These are phyloP conservation scores for Panopea generosa DNA, from an alignment of 2,888 invertebrate species.

Conservation along the genomic window DNA sequence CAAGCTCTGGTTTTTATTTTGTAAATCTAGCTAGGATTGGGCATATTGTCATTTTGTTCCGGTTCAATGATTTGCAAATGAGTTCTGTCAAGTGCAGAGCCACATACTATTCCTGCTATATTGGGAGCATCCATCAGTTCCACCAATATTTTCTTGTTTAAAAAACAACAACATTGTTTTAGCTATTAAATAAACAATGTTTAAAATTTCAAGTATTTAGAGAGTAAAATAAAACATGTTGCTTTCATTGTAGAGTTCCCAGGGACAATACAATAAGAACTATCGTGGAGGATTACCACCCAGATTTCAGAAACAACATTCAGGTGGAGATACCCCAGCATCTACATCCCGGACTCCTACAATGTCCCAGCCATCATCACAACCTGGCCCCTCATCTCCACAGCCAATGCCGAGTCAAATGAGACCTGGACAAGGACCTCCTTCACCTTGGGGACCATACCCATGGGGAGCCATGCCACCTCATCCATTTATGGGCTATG, in stretches of 20 bases:
- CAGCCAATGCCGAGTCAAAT: slow-evolving; percentile 74
- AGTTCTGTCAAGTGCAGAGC: too few relatives aligned
- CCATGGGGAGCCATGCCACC: slow-evolving; percentile 72
- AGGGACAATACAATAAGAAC: slow-evolving; percentile 86
- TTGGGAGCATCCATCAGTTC: too few relatives aligned
- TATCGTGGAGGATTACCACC: slow-evolving; percentile 94
- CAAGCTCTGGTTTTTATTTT: too few relatives aligned
- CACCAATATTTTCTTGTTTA: too few relatives aligned
- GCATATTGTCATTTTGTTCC: too few relatives aligned
- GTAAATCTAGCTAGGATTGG: too few relatives aligned
- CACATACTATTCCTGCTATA: too few relatives aligned
- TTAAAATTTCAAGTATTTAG: too few relatives aligned
- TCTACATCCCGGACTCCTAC: slow-evolving; percentile 42
- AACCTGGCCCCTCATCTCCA: slow-evolving; percentile 70
- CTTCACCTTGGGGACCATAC: slow-evolving; percentile 76
- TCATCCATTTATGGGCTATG: slow-evolving; percentile 79
- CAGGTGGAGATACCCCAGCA: slow-evolving; percentile 53
- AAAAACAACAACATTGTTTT: too few relatives aligned
- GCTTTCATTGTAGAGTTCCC: neutral
- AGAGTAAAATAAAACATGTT: too few relatives aligned
- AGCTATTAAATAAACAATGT: too few relatives aligned
- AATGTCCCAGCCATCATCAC: slow-evolving; percentile 46
- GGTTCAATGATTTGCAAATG: too few relatives aligned
- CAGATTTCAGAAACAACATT: slow-evolving; percentile 86
- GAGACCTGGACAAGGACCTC: slow-evolving; percentile 81